Evolutionary conservation across 1,140 invertebrate species (phyloP), one percentile per base, ranked within the genome.

Genomic region (Drosophila pachea): DNA sequence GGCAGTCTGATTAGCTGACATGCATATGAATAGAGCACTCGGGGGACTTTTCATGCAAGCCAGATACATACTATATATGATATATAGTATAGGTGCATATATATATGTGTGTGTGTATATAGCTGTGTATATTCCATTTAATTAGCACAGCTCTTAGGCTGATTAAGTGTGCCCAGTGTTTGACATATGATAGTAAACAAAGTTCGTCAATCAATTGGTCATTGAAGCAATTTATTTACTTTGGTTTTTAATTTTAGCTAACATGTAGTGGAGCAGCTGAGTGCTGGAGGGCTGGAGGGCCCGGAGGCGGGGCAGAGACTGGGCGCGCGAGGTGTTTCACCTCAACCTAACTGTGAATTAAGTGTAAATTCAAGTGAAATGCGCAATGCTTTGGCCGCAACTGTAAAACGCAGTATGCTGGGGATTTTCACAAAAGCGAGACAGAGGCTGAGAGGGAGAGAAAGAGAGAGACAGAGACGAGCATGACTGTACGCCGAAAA

Each of bases 1-100:
- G 42, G 56, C 56, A 47, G 64, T 54, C 53, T 52, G 69, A 73
- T 78, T 68, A 75, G 59, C 77, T 64, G 50, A 49, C 43, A 7
- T 50, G 22, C 43, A 40, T 58, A 67, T 50, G 45, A 55, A 71
- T 70, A 71, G 47, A 40, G 56, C 69, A 68, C 72, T 64, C 69
- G 40, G 31, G 49, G 49, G 60, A 71, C 52, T 66, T 71, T 67
- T 61, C 38, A 69, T 22, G 22, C 22, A 22, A 22, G 22, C 22
- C 22, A 22, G 22, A 1, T 22, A 22, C 40, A 31, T 35, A 33
- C 12, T 45, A 48, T n/a, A 36, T 31, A 9, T 32, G 3, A 43
- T 9, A 16, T 43, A 14, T 14, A 42, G 16, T 3, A 22, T 9
- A 47, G 7, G 29, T 2, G 29, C 0, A 9, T 5, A 14, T 5